A percentile compares a stretch with the other conserved stretches of the same genome.
Evolutionary conservation across 2,113 vertebrate species (phyloP).

Genomic region (Oryzias woworae): DNA sequence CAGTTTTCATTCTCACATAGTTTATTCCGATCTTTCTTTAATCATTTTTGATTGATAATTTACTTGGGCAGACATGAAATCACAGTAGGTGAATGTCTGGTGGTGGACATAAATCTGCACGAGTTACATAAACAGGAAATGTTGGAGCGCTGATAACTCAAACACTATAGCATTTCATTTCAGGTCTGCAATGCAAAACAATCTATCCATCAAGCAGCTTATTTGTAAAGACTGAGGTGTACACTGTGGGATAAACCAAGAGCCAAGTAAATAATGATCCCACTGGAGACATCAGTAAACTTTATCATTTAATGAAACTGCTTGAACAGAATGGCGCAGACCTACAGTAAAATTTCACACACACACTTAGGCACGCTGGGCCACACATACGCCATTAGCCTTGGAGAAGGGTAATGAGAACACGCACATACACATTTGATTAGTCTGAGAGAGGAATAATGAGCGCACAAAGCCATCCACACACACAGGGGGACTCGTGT

Average conservation of each 20-base stretch:
- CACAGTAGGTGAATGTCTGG: conserved; percentile 7
- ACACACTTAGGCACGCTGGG: conserved; percentile 48
- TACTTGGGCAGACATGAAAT: not conserved
- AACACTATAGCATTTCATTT: conserved; percentile 50
- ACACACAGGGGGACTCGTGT: not conserved
- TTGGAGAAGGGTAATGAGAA: conserved; percentile 58
- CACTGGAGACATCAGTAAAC: conserved; percentile 75
- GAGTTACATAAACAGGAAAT: conserved; percentile 28
- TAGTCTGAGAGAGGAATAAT: conserved; percentile 59
- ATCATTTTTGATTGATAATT: not conserved
- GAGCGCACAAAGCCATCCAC: conserved; percentile 47
- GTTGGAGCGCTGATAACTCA: conserved; percentile 27
- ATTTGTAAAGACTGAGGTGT: conserved; percentile 70
- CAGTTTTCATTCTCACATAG: not conserved
- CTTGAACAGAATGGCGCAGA: conserved; percentile 67
- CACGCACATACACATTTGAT: conserved; percentile 61
- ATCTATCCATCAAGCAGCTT: conserved; percentile 57
- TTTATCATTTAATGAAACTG: conserved; percentile 76
- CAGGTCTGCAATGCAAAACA: conserved; percentile 56
- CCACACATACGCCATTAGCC: conserved; percentile 70
- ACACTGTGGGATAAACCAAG: conserved; percentile 53
- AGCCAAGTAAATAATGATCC: conserved; percentile 72
- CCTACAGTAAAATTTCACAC: conserved; percentile 51
- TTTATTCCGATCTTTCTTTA: not conserved
- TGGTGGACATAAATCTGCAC: conserved; percentile 22